These are phyloP conservation scores for Eretmochelys imbricata DNA, from an alignment of 2,113 vertebrate genomes.

Conservation along the genomic window DNA sequence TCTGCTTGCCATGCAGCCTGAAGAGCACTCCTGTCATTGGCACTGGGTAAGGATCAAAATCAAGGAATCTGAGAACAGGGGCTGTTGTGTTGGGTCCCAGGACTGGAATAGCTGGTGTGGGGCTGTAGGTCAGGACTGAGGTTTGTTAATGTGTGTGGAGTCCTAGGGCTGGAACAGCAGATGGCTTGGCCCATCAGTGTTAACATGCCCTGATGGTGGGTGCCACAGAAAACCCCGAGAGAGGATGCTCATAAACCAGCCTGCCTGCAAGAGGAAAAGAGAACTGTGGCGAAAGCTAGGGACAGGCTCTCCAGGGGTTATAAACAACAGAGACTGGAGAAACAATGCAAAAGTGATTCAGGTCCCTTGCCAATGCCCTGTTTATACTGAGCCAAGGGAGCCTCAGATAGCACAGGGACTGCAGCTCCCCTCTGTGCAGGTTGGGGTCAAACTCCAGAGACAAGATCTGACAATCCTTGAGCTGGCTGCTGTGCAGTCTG, in stretches of 20 bases:
- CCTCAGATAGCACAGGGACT: neutral
- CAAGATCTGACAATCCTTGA: neutral
- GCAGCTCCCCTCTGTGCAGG: neutral
- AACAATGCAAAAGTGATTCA: neutral
- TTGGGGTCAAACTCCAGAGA: neutral
- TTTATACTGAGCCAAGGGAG: neutral
- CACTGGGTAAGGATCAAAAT: neutral
- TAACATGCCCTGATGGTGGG: neutral
- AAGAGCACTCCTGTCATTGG: neutral
- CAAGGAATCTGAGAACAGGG: neutral
- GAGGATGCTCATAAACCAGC: neutral
- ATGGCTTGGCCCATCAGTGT: neutral
- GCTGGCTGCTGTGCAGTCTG: neutral
- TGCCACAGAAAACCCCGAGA: neutral
- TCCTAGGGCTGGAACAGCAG: neutral
- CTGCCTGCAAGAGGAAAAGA: neutral
- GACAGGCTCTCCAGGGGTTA: neutral
- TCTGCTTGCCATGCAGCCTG: neutral
- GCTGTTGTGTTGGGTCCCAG: neutral
- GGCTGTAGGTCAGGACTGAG: neutral
- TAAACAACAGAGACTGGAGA: neutral
- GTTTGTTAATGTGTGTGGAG: too few relatives aligned
- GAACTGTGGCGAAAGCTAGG: neutral
- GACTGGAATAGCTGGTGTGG: neutral
- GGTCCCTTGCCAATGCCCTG: neutral